Percentiles rank a stretch among this genome's conserved stretches.
Conservation (phyloP, 2,888 invertebrate genomes). For the Dendrolimus pini region DNA sequence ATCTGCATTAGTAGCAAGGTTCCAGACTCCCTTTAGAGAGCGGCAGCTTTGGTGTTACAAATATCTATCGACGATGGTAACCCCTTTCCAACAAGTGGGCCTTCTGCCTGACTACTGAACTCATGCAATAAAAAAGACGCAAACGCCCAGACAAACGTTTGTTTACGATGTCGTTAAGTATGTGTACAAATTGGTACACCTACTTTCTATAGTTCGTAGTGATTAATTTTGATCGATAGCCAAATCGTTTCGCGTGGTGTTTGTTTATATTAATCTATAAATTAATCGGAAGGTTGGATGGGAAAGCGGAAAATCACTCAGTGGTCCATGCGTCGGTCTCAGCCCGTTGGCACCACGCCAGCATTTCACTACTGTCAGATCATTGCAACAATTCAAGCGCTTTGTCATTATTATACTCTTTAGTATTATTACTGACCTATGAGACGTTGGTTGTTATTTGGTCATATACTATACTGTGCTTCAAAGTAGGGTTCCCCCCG, state of each 20-base stretch:
- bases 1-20: too few relatives aligned
- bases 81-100: too few relatives aligned
- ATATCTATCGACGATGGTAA: too few relatives aligned
- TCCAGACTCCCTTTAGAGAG: too few relatives aligned
- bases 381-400: background rate
- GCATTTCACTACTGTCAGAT: background rate
- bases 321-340: slow-evolving; percentile 34
- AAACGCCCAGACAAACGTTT: too few relatives aligned
- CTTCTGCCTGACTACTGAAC: too few relatives aligned
- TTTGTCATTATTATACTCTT: background rate
- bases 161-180: too few relatives aligned
- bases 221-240: slow-evolving; percentile 12
- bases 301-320: slow-evolving; percentile 57
- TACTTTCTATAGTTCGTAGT: background rate
- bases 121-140: too few relatives aligned
- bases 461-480: too few relatives aligned
- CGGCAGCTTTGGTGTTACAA: too few relatives aligned
- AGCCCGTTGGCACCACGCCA: background rate
- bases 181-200: background rate
- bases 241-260: slow-evolving; percentile 1
- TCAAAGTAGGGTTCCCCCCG: too few relatives aligned
- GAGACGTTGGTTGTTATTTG: background rate
- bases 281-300: slow-evolving; percentile 23
- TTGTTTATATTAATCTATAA: slow-evolving; percentile 10
- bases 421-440: background rate